A percentile compares a stretch with the other conserved stretches of the same genome.
Conservation (phyloP, 1,140 invertebrate genomes). For the Drosophila ambigua region DNA sequence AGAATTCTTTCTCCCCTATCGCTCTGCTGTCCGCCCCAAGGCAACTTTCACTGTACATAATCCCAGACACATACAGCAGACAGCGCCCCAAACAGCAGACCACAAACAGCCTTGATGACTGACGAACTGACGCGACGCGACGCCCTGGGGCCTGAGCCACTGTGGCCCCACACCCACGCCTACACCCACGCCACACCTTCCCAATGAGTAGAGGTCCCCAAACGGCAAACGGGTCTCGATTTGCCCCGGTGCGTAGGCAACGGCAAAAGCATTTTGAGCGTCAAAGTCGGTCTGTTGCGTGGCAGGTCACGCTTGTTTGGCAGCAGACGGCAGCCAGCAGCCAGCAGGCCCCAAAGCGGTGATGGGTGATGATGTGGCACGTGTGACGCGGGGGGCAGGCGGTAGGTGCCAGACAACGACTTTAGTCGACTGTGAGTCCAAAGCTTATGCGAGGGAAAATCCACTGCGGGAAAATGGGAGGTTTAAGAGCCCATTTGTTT, state of each 20-base stretch:
- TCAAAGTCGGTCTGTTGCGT: conserved; percentile 56
- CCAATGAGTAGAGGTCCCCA: too few relatives aligned
- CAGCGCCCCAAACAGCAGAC: conserved; percentile 53
- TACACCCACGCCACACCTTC: too few relatives aligned
- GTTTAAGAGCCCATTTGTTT: too few relatives aligned
- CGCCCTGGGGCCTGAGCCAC: conserved; percentile 7
- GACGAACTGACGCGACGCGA: conserved; percentile 14
- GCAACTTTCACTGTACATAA: conserved; percentile 3
- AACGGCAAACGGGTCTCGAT: too few relatives aligned
- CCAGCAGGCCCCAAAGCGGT: not conserved
- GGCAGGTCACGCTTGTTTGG: conserved; percentile 73
- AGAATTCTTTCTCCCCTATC: too few relatives aligned
- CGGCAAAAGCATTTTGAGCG: conserved; percentile 49
- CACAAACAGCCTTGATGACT: conserved; percentile 62
- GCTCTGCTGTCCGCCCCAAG: too few relatives aligned
- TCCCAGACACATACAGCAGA: conserved; percentile 33
- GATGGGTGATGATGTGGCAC: conserved; percentile 27
- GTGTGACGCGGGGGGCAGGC: conserved; percentile 9
- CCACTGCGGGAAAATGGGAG: too few relatives aligned
- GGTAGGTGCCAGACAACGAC: conserved; percentile 53
- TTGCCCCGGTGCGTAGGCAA: conserved; percentile 31
- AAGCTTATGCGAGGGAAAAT: conserved; percentile 37
- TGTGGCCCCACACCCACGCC: not conserved
- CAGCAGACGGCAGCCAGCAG: conserved; percentile 8
- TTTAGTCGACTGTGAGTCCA: conserved; percentile 54